A percentile compares a stretch with the other conserved stretches of the same genome.
Evolutionary conservation across 2,797 vertebrate genomes (phyloP).

Genomic region (Babyrousa celebensis): DNA sequence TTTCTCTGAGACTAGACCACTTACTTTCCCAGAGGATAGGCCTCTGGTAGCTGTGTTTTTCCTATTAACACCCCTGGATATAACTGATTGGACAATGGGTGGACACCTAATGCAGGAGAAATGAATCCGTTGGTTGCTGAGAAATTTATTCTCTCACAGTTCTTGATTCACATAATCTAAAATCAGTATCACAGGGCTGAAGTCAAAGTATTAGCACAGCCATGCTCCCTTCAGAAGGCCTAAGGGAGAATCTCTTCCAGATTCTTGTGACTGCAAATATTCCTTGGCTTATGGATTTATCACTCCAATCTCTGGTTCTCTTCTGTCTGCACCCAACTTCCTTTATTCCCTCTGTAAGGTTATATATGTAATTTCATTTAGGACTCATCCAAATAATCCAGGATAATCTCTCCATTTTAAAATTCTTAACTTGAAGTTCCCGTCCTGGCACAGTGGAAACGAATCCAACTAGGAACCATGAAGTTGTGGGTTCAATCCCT

Average conservation of each 20-base stretch:
- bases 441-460: no score
- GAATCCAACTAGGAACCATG: no score
- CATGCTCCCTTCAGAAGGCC: not conserved
- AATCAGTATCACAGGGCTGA: not conserved
- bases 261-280: not conserved
- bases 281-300: not conserved
- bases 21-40: not conserved
- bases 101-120: not conserved
- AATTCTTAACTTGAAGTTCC: not conserved
- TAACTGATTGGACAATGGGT: not conserved
- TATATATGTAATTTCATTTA: not conserved
- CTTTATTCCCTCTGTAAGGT: not conserved
- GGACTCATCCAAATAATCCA: not conserved
- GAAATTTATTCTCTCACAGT: not conserved
- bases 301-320: not conserved
- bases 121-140: not conserved
- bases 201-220: not conserved
- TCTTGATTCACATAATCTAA: not conserved
- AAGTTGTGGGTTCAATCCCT: no score
- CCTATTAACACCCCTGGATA: not conserved
- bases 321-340: not conserved
- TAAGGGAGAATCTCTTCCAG: not conserved
- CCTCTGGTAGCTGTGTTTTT: not conserved
- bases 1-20: not conserved
- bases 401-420: constrained; percentile 23